Percentiles rank a stretch among this genome's conserved stretches.
These are phyloP conservation scores for Sitta europaea DNA, from an alignment of 2,113 vertebrate species.

Conservation along the genomic window DNA sequence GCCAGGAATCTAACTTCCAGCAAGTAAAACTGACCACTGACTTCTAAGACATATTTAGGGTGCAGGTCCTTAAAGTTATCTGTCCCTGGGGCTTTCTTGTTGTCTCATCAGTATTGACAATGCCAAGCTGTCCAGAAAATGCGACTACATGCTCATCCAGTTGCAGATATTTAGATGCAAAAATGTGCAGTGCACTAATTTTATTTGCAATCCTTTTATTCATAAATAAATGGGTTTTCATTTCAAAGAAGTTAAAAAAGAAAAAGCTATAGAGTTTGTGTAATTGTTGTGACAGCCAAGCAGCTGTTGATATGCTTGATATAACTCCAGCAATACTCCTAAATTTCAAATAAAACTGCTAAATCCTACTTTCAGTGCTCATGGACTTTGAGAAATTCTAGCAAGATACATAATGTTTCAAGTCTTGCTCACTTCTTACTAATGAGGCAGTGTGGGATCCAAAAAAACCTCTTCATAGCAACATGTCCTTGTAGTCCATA, in stretches of 20 bases:
- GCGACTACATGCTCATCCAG: not conserved
- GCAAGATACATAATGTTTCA: not conserved
- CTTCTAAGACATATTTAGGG: not conserved
- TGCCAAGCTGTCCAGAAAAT: not conserved
- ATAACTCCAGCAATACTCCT: not conserved
- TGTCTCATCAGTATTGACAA: not conserved
- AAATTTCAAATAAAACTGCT: not conserved
- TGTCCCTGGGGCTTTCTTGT: not conserved
- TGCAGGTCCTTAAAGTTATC: no score
- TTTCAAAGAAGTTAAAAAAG: not conserved
- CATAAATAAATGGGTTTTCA: not conserved
- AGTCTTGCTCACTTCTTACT: not conserved
- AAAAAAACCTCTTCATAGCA: not conserved
- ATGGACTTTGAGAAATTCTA: not conserved
- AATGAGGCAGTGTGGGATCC: not conserved
- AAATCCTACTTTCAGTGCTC: not conserved
- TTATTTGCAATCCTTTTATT: not conserved
- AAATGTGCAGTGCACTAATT: not conserved
- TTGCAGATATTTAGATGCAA: not conserved
- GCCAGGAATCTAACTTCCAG: not conserved
- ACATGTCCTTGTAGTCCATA: accelerated
- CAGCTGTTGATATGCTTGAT: not conserved
- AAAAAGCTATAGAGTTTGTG: not conserved
- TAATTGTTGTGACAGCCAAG: not conserved
- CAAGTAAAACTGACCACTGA: not conserved